Evolutionary conservation across 2,888 invertebrate genomes (phyloP), one percentile per base, ranked within the genome.

Genomic region (Osmoderma eremita): DNA sequence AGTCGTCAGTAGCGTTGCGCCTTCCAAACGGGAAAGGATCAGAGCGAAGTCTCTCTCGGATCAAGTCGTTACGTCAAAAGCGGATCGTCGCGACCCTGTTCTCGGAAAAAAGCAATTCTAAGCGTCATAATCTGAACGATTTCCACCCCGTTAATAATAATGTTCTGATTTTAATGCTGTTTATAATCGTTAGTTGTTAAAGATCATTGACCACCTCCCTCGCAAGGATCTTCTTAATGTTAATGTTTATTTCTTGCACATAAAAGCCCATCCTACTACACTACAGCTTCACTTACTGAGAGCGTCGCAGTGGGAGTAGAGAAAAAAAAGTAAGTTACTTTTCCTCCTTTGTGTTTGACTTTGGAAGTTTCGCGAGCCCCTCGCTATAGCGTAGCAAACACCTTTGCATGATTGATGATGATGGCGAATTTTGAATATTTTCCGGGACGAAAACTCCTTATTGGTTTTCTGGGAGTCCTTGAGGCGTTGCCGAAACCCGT

Each of bases 1-100:
- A 71, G 70, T 67, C 73, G 75, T 75, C 75, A 72, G 76, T 72
- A 74, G 48, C 58, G 45, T 69, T 73, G 70, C 71, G 72, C 71
- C 71, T 67, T 30, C 67, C 68, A 65, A 64, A 51, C 61, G 58
- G 69, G 70, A 69, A 71, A 73, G 71, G 72, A 69, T 53, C 49
- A 58, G 39, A 18, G 30, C 24, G 3, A 22, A 17, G n/a, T 42
- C 17, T 41, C n/a, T n/a, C 45, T 36, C 49, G 17, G 36, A 45
- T 24, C 38, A n/a, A n/a, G n/a, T 41, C 48, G 48, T 20, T 17
- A 13, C 48, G 12, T 15, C 20, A 17, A 64, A 53, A 30, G 36
- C 24, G 45, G 30, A 30, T 30, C 30, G 58, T 45, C 58, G 58
- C 45, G 58, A 8, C 15, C 15, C 13, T 42, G 5, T 6, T 45